Percentiles rank a stretch among this genome's conserved stretches.
These are phyloP conservation scores for Microchrysa polita DNA, from an alignment of 2,888 invertebrate species.

Conservation along the genomic window DNA sequence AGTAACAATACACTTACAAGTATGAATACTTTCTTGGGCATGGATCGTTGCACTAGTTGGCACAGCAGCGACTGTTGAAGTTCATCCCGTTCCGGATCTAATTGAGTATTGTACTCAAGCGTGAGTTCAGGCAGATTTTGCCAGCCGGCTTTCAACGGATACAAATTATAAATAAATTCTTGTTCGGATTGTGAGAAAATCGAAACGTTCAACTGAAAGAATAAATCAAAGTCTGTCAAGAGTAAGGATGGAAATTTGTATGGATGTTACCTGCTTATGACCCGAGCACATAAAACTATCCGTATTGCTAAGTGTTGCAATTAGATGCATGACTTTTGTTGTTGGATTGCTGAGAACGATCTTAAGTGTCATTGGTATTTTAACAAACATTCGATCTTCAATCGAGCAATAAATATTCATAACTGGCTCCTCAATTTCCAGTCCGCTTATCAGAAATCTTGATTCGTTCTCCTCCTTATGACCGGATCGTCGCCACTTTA, in stretches of 20 bases:
- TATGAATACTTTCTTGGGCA: slow-evolving; percentile 64
- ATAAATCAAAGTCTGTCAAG: not conserved
- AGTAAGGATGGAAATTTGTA: not conserved
- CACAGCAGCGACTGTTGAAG: slow-evolving; percentile 59
- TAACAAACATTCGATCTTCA: slow-evolving; percentile 64
- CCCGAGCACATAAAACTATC: slow-evolving; percentile 97
- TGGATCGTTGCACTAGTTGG: slow-evolving; percentile 62
- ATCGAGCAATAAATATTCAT: slow-evolving; percentile 64
- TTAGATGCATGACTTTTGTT: slow-evolving; percentile 61
- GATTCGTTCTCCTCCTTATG: slow-evolving; percentile 62
- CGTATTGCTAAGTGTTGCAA: slow-evolving; percentile 60
- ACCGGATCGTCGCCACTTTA: slow-evolving; percentile 61
- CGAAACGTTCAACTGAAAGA: slow-evolving; percentile 60
- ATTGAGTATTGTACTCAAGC: slow-evolving; percentile 61
- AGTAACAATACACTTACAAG: slow-evolving; percentile 56
- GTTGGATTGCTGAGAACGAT: slow-evolving; percentile 63
- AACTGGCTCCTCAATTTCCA: slow-evolving; percentile 61
- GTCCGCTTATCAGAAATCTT: slow-evolving; percentile 61
- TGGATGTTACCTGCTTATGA: slow-evolving; percentile 79
- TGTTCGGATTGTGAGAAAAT: slow-evolving; percentile 62
- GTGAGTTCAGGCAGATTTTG: slow-evolving; percentile 62
- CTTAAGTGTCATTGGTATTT: slow-evolving; percentile 63
- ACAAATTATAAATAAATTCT: slow-evolving; percentile 62
- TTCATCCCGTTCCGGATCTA: slow-evolving; percentile 61
- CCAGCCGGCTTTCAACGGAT: slow-evolving; percentile 63